Percentiles rank a stretch among this genome's conserved stretches.
Conservation (phyloP, 2,888 invertebrate genomes). For the Eueremaeus valkanovi region DNA sequence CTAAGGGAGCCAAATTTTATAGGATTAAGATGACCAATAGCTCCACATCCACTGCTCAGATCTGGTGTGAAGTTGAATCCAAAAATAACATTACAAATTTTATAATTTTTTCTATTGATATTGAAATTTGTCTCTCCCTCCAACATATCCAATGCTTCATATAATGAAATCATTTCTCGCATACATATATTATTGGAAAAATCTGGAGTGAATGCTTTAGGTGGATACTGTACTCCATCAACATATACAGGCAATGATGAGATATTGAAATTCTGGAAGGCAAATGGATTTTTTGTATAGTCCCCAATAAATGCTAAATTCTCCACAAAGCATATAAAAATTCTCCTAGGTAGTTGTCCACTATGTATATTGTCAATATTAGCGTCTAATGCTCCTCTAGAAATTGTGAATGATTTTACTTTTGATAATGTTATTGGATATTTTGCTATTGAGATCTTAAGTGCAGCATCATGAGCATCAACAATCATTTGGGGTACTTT, state of each 20-base stretch:
- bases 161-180: background rate
- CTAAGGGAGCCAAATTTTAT: background rate
- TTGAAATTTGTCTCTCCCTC: background rate
- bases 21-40: background rate
- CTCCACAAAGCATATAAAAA: background rate
- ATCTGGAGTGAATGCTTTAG: background rate
- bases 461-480: background rate
- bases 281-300: background rate
- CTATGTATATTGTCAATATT: background rate
- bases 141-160: background rate
- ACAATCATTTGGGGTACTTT: background rate
- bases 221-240: background rate
- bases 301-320: background rate
- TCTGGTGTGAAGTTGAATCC: background rate
- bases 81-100: background rate
- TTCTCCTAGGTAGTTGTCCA: background rate
- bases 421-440: background rate
- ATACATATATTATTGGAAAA: background rate
- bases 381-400: background rate
- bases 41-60: background rate
- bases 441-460: background rate
- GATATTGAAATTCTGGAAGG: background rate
- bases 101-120: background rate
- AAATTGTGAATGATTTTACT: background rate
- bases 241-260: background rate